A percentile compares a stretch with the other conserved stretches of the same genome.
Evolutionary conservation across 2,113 vertebrate genomes (phyloP).

Genomic region (Gallinago paraguaiae): DNA sequence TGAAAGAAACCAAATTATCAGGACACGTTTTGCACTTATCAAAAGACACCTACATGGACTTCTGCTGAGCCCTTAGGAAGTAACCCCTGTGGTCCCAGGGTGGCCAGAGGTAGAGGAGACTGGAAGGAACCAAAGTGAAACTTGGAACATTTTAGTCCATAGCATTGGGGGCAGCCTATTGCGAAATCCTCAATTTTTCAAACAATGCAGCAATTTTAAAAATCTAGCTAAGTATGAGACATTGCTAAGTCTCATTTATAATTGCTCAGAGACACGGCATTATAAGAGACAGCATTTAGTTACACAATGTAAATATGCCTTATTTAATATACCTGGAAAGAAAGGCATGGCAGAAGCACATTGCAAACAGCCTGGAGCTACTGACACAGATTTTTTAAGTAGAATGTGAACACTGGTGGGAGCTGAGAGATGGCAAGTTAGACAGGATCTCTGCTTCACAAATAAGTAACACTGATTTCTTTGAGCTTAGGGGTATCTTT

Average conservation of each 20-base stretch:
- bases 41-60: not conserved
- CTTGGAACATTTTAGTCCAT: not conserved
- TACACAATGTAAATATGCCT: not conserved
- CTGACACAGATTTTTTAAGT: not conserved
- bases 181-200: not conserved
- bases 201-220: not conserved
- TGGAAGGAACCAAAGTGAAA: not conserved
- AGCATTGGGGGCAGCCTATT: not conserved
- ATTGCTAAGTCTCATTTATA: not conserved
- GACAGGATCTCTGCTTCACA: not conserved
- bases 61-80: not conserved
- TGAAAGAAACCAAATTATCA: not conserved
- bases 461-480: not conserved
- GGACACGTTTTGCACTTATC: not conserved
- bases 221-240: not conserved
- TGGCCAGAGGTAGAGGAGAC: not conserved
- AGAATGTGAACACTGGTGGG: not conserved
- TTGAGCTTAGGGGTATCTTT: not conserved
- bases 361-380: not conserved
- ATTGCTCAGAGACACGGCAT: not conserved
- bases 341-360: not conserved
- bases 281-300: not conserved
- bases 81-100: not conserved
- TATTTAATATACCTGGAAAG: not conserved
- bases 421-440: not conserved